These are phyloP conservation scores for Neoaliturus tenellus DNA, from an alignment of 2,888 invertebrate species.

Conservation along the genomic window DNA sequence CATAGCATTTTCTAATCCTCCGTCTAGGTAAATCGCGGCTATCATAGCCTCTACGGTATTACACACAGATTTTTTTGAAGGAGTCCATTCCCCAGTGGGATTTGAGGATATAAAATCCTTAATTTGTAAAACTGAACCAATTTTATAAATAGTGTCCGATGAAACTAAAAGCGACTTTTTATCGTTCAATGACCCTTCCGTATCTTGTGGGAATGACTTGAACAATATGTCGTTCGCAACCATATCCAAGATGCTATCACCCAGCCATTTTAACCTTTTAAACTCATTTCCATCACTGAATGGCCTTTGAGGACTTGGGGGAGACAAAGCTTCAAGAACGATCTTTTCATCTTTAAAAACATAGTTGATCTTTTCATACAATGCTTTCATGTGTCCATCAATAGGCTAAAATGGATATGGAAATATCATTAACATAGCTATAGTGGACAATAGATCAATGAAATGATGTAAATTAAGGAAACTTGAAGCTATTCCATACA, in stretches of 20 bases:
- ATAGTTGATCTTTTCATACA: not conserved
- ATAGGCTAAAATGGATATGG: too few species aligned
- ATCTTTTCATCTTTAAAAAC: not conserved
- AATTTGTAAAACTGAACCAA: constrained; percentile 13
- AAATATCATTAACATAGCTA: too few species aligned
- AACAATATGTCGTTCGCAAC: not conserved
- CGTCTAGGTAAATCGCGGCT: constrained; percentile 39
- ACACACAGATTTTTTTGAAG: not conserved
- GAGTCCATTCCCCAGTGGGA: not conserved
- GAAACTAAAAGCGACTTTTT: constrained; percentile 22
- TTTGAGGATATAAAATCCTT: constrained; percentile 4
- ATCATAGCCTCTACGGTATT: constrained; percentile 47
- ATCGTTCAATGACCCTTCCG: not conserved
- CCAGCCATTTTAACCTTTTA: not conserved
- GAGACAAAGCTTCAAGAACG: not conserved
- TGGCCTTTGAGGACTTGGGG: not conserved
- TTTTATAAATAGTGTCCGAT: not conserved
- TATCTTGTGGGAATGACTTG: not conserved
- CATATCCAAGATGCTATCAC: not conserved
- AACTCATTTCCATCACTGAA: not conserved
- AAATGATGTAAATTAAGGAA: too few species aligned
- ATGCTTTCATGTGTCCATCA: too few species aligned
- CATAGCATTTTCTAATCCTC: not conserved
- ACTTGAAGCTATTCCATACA: too few species aligned
- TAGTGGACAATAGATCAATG: too few species aligned